These are phyloP conservation scores for Branchinecta sandiegonensis DNA, from an alignment of 2,888 invertebrate species.

Conservation along the genomic window DNA sequence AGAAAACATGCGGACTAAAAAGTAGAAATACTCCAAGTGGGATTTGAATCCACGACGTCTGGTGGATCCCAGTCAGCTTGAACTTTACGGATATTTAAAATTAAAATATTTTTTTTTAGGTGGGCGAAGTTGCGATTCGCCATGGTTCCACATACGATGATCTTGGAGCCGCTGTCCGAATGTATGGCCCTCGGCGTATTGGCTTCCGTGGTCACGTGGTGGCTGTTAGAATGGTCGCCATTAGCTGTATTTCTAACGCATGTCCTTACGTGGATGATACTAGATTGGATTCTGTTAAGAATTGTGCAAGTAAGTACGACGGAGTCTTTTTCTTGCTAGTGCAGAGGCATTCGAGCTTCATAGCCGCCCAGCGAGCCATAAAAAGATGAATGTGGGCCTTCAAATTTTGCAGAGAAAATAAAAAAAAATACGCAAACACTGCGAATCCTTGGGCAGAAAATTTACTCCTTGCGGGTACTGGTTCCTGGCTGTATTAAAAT, in stretches of 20 bases:
- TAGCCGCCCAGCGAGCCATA: background rate
- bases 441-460: too few species aligned
- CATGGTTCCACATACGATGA: constrained; percentile 79
- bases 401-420: background rate
- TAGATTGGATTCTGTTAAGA: constrained; percentile 82
- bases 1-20: too few species aligned
- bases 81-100: too few species aligned
- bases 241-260: constrained; percentile 84
- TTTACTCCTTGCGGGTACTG: too few species aligned
- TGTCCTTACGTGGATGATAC: constrained; percentile 82
- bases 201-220: constrained; percentile 70
- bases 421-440: background rate
- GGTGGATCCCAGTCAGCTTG: too few species aligned
- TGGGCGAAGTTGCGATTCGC: constrained; percentile 93
- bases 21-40: too few species aligned
- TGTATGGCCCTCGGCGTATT: constrained; percentile 85
- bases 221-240: constrained; percentile 71
- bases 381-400: background rate
- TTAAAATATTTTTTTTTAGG: constrained; percentile 35
- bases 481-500: too few species aligned
- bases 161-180: constrained; percentile 88
- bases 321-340: background rate
- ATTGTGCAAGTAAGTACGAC: constrained; percentile 52
- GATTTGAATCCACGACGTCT: too few species aligned
- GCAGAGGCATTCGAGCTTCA: too few species aligned